Evolutionary conservation across 2,797 vertebrate species (phyloP).

Genomic region (Eulemur rubriventer): DNA sequence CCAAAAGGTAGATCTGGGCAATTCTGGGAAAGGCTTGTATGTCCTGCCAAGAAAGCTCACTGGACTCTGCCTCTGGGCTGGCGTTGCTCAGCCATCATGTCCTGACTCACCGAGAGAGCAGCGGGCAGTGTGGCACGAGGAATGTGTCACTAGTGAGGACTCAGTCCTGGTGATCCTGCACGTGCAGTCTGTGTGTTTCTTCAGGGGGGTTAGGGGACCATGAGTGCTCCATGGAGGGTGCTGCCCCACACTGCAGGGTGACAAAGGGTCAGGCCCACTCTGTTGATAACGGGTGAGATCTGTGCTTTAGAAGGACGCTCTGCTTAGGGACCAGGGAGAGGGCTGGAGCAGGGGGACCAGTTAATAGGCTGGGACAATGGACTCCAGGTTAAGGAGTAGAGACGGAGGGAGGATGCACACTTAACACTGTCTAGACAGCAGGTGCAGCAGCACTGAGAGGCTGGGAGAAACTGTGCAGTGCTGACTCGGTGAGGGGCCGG

Average conservation of each 20-base stretch:
- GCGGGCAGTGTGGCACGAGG: not conserved
- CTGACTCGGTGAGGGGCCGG: not conserved
- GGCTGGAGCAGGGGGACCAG: fast-evolving
- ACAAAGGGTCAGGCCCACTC: not conserved
- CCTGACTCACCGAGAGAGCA: not conserved
- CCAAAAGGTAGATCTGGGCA: not conserved
- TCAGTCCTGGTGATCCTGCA: not conserved
- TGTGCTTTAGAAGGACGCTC: not conserved
- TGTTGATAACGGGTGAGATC: not conserved
- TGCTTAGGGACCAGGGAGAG: not conserved
- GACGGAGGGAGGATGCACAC: not conserved
- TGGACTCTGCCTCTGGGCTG: not conserved
- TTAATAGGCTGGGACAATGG: too few relatives aligned
- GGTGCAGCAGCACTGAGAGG: not conserved
- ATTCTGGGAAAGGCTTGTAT: not conserved
- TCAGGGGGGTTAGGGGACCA: not conserved
- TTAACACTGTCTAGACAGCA: not conserved
- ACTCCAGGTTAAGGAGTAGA: not conserved
- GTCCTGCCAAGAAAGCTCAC: not conserved
- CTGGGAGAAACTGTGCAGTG: not conserved
- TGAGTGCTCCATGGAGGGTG: fast-evolving
- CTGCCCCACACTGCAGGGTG: fast-evolving
- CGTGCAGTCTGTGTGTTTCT: not conserved
- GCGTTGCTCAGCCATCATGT: not conserved
- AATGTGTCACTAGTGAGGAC: not conserved